Evolutionary conservation across 1,140 invertebrate genomes (phyloP), one percentile per base, ranked within the genome.

Genomic region (Drosophila auraria): DNA sequence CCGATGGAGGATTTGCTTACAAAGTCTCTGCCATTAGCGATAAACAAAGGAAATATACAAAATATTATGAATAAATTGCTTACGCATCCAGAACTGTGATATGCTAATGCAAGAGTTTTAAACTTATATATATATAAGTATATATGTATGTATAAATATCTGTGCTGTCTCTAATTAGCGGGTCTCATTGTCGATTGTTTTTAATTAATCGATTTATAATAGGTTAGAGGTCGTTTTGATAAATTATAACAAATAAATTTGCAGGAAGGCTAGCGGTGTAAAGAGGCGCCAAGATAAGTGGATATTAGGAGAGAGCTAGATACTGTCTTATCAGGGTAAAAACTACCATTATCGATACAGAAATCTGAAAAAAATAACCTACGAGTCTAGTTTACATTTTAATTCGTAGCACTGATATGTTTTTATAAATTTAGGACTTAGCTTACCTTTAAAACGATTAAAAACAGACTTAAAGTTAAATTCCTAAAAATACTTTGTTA

Each of bases 21-120:
- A 87, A 83, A 80, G 80, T 73, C 72, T 5, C 33, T 56, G 53
- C 50, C 38, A 50, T 50, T 68, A 11, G 40, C 72, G 83, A 83
- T 87, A 87, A 83, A 83, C 83, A 87, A 74, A 74, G n/a, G 20
- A 38, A 50, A 61, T 64, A 61, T 58, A 59, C 23, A 15, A 56
- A 56, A 56, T 38, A 15, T 38, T 23, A 56, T 20, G 30, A 78
- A 59, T 62, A 44, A 68, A 72, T 45, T 68, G 58, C 56, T 79
- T 68, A 72, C 61, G 44, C 45, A 73, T 57, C 15, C 62, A 69
- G 68, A 78, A 61, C 45, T 38, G 25, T 60, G 65, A 58, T 87
- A 87, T 83, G 83, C 83, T 87, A 87, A 87, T 87, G 70, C 81
- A 66, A 51, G 56, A 58, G 64, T 66, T 82, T 75, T 45, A n/a